Conservation (phyloP, 2,888 invertebrate genomes). For the Drosophila diplacantha region DNA sequence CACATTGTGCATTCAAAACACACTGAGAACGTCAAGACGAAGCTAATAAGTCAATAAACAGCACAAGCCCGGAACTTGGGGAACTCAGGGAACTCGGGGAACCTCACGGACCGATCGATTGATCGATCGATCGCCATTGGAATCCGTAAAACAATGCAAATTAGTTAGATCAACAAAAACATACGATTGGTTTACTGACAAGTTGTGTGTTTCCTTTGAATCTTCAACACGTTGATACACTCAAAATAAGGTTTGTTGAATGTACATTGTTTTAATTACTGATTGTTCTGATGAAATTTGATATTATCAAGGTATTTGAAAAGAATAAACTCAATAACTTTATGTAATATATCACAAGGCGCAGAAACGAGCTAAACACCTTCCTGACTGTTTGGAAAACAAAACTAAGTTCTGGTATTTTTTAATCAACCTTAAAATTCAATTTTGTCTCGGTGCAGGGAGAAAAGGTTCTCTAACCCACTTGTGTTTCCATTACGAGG, state of each 20-base stretch:
- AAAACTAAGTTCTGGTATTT: background rate
- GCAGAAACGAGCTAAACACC: too few species aligned
- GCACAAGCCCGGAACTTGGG: constrained; percentile 2
- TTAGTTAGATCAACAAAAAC: constrained; percentile 8
- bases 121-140: constrained; percentile 15
- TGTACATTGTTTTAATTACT: background rate
- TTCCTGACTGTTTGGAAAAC: background rate
- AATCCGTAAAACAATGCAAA: constrained; percentile 31
- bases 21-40: background rate
- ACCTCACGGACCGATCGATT: background rate
- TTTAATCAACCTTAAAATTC: background rate
- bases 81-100: constrained; percentile 4
- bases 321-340: too few species aligned
- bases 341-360: too few species aligned
- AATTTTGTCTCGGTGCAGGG: background rate
- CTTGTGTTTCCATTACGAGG: background rate
- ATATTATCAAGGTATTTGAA: background rate
- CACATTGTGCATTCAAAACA: constrained; percentile 22
- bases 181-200: constrained; percentile 2
- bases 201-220: background rate
- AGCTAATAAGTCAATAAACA: constrained; percentile 11
- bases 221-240: background rate
- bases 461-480: background rate
- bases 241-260: background rate
- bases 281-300: background rate